Conservation (phyloP, 2,797 vertebrate genomes). For the Chromis chromis region DNA sequence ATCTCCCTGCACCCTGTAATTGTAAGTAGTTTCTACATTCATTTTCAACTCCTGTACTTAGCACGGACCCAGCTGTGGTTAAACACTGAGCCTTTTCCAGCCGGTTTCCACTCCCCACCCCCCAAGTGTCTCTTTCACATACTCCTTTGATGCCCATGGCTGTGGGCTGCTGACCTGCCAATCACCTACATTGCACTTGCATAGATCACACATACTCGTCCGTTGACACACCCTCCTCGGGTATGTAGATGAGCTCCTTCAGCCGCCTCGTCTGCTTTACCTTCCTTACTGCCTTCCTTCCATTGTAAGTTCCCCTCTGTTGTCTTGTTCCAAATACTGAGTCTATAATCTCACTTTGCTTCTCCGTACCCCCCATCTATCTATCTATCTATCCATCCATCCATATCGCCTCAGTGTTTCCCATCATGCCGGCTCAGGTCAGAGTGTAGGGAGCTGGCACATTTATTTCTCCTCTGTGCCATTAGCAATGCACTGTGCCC, state of each 20-base stretch:
- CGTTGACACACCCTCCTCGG: conserved; percentile 41
- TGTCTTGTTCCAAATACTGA: conserved; percentile 4
- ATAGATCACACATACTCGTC: conserved; percentile 37
- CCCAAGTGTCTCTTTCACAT: conserved; percentile 39
- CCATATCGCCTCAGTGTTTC: conserved; percentile 20
- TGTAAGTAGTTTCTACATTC: conserved; percentile 1
- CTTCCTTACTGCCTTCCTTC: neutral
- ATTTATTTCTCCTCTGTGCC: conserved; percentile 74
- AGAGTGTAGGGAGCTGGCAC: conserved; percentile 68
- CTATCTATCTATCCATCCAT: neutral
- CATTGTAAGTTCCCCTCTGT: neutral
- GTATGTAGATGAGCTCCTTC: conserved; percentile 58
- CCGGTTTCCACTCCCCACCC: conserved; percentile 26
- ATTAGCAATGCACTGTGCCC: conserved; percentile 78
- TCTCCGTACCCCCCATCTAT: neutral
- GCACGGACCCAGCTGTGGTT: conserved; percentile 22
- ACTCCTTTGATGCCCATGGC: conserved; percentile 60
- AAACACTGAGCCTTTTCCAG: conserved; percentile 43
- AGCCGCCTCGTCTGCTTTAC: neutral
- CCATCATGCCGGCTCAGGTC: conserved; percentile 32
- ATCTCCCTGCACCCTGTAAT: neutral
- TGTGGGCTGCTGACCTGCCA: conserved; percentile 43
- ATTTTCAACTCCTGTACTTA: conserved; percentile 18
- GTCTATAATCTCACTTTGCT: conserved; percentile 28
- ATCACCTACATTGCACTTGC: conserved; percentile 46